Evolutionary conservation across 2,888 invertebrate species (phyloP), one percentile per base, ranked within the genome.

Genomic region (Osmoderma eremita): DNA sequence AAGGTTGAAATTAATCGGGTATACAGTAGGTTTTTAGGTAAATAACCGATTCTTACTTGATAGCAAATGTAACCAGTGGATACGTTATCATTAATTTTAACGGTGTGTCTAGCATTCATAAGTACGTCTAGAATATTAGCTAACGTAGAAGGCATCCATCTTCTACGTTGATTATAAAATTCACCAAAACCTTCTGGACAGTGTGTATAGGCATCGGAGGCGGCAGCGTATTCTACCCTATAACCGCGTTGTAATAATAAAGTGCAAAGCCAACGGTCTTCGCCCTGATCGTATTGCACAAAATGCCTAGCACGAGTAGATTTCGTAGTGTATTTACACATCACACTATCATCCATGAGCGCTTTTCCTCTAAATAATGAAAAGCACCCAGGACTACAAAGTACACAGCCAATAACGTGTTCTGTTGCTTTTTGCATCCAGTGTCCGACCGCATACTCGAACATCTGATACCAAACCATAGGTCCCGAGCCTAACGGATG

Each of bases 121-220:
- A 96, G 84, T 67, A 98, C 85, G 82, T 98, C 97, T 72, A 96
- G 85, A 74, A 97, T 95, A 80, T 98, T 98, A 36, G 96, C 97
- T 80, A 96, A 92, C 0, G 97, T 98, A 1, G 97, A 97, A 0
- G 97, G 97, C 69, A 96, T 94, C 97, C 97, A 98, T 41, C 97
- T 88, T 12, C 97, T 88, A 12, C 97, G 88, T 81, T 97, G 97
- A 82, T 95, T 95, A 83, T 91, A 98, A 83, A 98, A 97, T 81
- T 97, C 97, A 72, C 90, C 90, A 81, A 97, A 97, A 15, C 87
- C 88, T 83, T 97, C 97, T 0, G 97, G 97, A 24, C 95, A 94
- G 79, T 96, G 96, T 0, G 97, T 98, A 82, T 92, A 93, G 0
- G 97, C 94, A 78, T 97, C 97, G 0, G 95, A 94, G 0, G 97